A percentile compares a stretch with the other conserved stretches of the same genome.
phyloP scores from a whole-genome alignment of 2,113 vertebrate genomes.

The Silurus asotus region DNA sequence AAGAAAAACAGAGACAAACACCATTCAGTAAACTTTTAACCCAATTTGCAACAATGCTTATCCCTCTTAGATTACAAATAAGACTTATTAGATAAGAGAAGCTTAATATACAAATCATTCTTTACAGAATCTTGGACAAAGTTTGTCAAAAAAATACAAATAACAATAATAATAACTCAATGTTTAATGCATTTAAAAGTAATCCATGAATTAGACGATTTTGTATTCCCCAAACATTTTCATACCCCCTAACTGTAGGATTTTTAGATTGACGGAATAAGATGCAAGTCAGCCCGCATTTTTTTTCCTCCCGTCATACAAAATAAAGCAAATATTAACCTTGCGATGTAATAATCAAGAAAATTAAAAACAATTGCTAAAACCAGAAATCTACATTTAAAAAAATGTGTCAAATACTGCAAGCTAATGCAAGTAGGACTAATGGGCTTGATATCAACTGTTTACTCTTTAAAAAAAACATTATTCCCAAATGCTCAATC shows the following conservation, averaged over 20 bases:
- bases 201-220: not conserved
- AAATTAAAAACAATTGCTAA: not conserved
- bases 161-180: not conserved
- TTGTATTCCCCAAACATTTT: not conserved
- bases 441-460: not conserved
- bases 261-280: constrained; percentile 12
- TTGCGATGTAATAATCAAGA: constrained; percentile 7
- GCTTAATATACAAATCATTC: constrained; percentile 55
- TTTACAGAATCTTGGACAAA: constrained; percentile 55
- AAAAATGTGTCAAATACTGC: constrained; percentile 31
- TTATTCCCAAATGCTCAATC: not conserved
- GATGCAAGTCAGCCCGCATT: not conserved
- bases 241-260: constrained; percentile 20
- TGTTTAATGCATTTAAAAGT: not conserved
- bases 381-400: constrained; percentile 55
- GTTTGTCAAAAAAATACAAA: constrained; percentile 25
- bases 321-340: not conserved
- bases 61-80: constrained; percentile 1
- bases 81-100: not conserved
- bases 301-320: not conserved
- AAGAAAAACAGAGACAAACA: constrained; percentile 8
- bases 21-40: constrained; percentile 1
- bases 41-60: constrained; percentile 35
- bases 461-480: not conserved
- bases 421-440: not conserved